A percentile compares a stretch with the other conserved stretches of the same genome.
These are phyloP conservation scores for Drosophila borborema DNA, from an alignment of 2,888 invertebrate species.

Conservation along the genomic window DNA sequence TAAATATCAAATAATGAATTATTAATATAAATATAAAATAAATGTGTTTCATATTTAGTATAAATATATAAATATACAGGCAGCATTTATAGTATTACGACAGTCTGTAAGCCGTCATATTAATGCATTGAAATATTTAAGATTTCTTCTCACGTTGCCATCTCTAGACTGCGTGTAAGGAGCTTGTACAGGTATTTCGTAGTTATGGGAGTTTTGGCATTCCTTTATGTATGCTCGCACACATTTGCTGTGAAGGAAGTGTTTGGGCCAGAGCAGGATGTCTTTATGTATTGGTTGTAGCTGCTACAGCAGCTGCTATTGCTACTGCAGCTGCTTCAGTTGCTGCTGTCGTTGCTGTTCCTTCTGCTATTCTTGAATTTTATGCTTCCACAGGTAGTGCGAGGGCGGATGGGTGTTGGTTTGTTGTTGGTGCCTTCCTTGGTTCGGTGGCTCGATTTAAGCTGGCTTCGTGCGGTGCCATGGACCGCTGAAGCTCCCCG, in stretches of 20 bases:
- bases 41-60: too few species aligned
- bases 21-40: too few species aligned
- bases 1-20: too few species aligned
- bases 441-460: conserved; percentile 23
- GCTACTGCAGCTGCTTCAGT: conserved; percentile 19
- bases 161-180: conserved; percentile 23
- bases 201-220: conserved; percentile 21
- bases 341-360: not conserved
- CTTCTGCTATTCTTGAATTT: conserved; percentile 69
- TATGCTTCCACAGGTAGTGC: conserved; percentile 71
- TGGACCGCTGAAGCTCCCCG: conserved; percentile 18
- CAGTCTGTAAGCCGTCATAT: not conserved
- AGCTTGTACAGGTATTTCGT: conserved; percentile 31
- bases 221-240: conserved; percentile 21
- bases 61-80: too few species aligned
- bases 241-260: conserved; percentile 32
- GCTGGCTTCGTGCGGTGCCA: conserved; percentile 22
- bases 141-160: conserved; percentile 9
- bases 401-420: conserved; percentile 1
- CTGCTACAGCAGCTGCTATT: not conserved
- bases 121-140: not conserved
- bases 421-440: not conserved
- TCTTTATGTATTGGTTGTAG: conserved; percentile 69
- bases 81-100: too few species aligned
- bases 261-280: conserved; percentile 61